Conservation (phyloP, 2,888 invertebrate genomes). For the Stenodema calcarata region DNA sequence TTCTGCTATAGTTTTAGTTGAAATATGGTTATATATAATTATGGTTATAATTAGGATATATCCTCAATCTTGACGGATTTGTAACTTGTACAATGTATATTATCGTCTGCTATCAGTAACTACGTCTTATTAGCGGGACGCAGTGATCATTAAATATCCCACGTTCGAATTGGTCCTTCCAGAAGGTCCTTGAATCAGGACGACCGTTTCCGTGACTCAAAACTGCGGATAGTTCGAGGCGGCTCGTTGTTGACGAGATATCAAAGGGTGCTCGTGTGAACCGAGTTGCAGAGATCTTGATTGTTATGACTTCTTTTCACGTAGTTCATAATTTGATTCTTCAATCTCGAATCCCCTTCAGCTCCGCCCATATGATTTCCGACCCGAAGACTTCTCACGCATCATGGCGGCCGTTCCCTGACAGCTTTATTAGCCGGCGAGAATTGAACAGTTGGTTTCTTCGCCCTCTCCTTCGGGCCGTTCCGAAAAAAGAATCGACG, state of each 20-base stretch:
- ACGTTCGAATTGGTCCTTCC: no score
- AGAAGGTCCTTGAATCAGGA: no score
- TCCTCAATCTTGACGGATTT: no score
- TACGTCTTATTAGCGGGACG: no score
- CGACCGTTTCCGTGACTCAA: no score
- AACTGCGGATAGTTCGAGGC: no score
- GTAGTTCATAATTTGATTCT: slow-evolving; percentile 3
- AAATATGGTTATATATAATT: no score
- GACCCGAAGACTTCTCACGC: neutral
- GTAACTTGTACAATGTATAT: no score
- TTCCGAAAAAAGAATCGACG: neutral
- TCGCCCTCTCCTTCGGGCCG: neutral
- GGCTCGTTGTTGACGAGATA: neutral
- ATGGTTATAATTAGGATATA: no score
- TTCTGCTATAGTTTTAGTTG: no score
- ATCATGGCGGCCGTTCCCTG: neutral
- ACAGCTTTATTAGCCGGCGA: slow-evolving; percentile 13
- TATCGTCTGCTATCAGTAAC: no score
- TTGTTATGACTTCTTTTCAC: slow-evolving; percentile 8
- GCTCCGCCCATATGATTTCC: neutral
- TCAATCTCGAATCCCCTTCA: neutral
- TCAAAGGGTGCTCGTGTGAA: neutral
- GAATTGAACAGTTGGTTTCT: slow-evolving; percentile 5
- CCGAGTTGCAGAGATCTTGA: neutral
- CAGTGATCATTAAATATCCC: no score